These are phyloP conservation scores for Ascaphus truei DNA, from an alignment of 2,113 vertebrate genomes.

Conservation along the genomic window DNA sequence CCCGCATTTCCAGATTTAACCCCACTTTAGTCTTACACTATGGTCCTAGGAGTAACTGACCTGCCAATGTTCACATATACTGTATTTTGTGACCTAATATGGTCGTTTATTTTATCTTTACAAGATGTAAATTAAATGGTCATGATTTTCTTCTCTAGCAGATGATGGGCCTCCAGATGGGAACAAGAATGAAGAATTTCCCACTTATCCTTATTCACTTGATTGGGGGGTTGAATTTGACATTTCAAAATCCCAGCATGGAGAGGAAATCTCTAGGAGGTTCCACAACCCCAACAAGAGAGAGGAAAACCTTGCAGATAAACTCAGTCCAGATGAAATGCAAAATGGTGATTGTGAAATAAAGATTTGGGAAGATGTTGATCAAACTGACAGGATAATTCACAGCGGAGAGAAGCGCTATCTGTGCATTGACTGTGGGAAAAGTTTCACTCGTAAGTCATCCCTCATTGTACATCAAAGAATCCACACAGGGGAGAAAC, in stretches of 20 bases:
- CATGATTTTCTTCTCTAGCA: too few relatives aligned
- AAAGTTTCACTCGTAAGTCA: slow-evolving; percentile 51
- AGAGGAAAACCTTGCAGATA: background rate
- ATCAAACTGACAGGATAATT: slow-evolving; percentile 35
- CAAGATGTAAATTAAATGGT: too few relatives aligned
- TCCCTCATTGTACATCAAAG: slow-evolving; percentile 52
- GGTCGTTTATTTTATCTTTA: too few relatives aligned
- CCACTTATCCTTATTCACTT: background rate
- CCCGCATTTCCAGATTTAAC: too few relatives aligned
- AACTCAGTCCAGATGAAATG: background rate
- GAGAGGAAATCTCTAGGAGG: background rate
- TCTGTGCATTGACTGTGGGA: slow-evolving; percentile 50
- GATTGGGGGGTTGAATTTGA: background rate
- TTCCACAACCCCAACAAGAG: background rate
- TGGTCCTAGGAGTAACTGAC: too few relatives aligned
- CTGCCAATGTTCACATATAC: too few relatives aligned
- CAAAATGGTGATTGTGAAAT: background rate
- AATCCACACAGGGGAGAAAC: slow-evolving; percentile 55
- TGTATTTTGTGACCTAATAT: too few relatives aligned
- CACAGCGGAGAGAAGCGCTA: slow-evolving; percentile 49
- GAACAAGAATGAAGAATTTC: background rate
- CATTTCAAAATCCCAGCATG: background rate
- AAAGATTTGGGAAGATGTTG: background rate
- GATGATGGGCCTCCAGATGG: background rate
- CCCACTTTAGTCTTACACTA: too few relatives aligned